Conservation (phyloP, 2,113 vertebrate species). For the Heterotilapia buettikoferi region DNA sequence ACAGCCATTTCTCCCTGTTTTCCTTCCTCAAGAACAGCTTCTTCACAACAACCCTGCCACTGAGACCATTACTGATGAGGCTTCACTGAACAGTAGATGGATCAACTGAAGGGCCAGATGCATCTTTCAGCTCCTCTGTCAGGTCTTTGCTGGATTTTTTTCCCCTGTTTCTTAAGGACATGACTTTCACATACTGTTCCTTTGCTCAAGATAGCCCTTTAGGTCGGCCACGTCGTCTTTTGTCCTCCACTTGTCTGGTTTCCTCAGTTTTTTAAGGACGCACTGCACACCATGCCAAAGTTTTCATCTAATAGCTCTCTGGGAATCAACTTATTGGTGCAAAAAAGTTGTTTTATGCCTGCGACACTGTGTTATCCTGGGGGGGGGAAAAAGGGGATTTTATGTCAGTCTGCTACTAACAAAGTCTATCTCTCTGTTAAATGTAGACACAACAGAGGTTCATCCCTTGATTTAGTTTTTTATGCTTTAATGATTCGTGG, state of each 20-base stretch:
- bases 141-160: accelerated
- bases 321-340: not conserved
- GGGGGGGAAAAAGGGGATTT: not conserved
- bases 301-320: not conserved
- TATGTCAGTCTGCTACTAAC: not conserved
- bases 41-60: not conserved
- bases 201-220: not conserved
- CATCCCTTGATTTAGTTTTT: not conserved
- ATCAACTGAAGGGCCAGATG: not conserved
- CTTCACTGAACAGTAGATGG: not conserved
- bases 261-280: not conserved
- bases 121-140: not conserved
- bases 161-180: not conserved
- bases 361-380: not conserved
- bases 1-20: not conserved
- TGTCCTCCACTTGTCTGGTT: not conserved
- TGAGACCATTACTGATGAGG: not conserved
- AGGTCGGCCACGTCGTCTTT: not conserved
- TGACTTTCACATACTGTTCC: not conserved
- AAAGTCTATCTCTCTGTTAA: not conserved
- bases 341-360: not conserved
- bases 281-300: not conserved
- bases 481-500: not conserved
- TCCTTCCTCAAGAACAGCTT: not conserved
- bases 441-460: not conserved